Conservation (phyloP, 2,888 invertebrate genomes). For the Heliconius ethilla region DNA sequence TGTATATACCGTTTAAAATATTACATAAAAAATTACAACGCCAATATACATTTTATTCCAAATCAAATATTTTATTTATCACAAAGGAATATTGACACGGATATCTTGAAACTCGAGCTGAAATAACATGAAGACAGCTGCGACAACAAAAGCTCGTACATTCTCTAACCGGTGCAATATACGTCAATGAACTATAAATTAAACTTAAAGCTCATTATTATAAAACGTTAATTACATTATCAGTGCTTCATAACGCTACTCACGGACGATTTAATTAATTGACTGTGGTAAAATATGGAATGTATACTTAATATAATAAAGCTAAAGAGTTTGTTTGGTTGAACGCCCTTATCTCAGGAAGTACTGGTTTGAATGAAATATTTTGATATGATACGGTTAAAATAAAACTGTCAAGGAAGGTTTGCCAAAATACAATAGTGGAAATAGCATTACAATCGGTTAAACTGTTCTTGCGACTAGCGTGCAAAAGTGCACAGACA, state of each 20-base stretch:
- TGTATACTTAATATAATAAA: too few relatives aligned
- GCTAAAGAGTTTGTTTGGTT: too few relatives aligned
- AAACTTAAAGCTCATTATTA: neutral
- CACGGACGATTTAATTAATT: neutral
- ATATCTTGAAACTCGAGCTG: neutral
- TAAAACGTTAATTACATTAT: neutral
- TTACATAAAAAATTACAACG: neutral
- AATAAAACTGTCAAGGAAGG: too few relatives aligned
- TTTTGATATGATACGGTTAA: too few relatives aligned
- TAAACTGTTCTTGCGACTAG: too few relatives aligned
- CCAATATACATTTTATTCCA: neutral
- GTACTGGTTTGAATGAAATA: too few relatives aligned
- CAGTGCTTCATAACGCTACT: neutral
- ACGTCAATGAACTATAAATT: neutral
- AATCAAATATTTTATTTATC: constrained; percentile 3
- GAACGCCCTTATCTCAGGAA: too few relatives aligned
- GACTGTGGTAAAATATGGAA: neutral
- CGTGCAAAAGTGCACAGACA: too few relatives aligned
- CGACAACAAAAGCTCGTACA: neutral
- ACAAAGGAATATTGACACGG: neutral
- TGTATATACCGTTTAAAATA: too few relatives aligned
- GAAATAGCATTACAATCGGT: too few relatives aligned
- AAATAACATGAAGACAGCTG: constrained; percentile 1
- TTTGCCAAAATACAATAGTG: too few relatives aligned
- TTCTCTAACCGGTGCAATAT: neutral